Percentiles rank a stretch among this genome's conserved stretches.
Evolutionary conservation across 2,888 invertebrate genomes (phyloP).

Genomic region (Matsumyia berberina): DNA sequence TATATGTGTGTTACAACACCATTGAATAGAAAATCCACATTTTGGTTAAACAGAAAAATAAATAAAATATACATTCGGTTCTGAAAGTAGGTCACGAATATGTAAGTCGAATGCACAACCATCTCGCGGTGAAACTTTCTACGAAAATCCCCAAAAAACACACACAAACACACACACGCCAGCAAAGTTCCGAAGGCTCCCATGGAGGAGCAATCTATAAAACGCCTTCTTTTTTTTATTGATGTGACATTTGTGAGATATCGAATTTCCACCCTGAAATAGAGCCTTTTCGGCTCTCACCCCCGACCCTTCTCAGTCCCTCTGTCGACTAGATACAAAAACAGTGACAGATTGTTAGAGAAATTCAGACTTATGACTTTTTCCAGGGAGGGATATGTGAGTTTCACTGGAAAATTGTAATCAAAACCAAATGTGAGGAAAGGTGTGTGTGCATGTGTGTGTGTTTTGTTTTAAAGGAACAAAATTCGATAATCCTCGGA

Average conservation of each 20-base stretch:
- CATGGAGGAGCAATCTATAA: constrained; percentile 24
- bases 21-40: constrained; percentile 16
- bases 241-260: constrained; percentile 37
- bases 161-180: neutral
- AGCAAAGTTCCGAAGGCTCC: constrained; percentile 17
- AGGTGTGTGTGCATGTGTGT: neutral
- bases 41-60: constrained; percentile 26
- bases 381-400: neutral
- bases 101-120: constrained; percentile 9
- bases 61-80: constrained; percentile 7
- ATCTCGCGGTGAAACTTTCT: constrained; percentile 19
- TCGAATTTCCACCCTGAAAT: constrained; percentile 32
- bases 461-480: neutral
- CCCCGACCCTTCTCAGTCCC: neutral
- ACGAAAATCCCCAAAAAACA: neutral
- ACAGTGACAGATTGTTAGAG: constrained; percentile 5
- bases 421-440: neutral
- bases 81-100: constrained; percentile 33
- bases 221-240: constrained; percentile 32
- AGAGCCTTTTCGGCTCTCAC: neutral
- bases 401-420: constrained; percentile 2
- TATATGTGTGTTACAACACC: neutral
- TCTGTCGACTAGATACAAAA: neutral
- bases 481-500: constrained; percentile 44
- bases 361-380: constrained; percentile 16